Conservation (phyloP, 2,113 vertebrate genomes). For the Todiramphus saurophagus region DNA sequence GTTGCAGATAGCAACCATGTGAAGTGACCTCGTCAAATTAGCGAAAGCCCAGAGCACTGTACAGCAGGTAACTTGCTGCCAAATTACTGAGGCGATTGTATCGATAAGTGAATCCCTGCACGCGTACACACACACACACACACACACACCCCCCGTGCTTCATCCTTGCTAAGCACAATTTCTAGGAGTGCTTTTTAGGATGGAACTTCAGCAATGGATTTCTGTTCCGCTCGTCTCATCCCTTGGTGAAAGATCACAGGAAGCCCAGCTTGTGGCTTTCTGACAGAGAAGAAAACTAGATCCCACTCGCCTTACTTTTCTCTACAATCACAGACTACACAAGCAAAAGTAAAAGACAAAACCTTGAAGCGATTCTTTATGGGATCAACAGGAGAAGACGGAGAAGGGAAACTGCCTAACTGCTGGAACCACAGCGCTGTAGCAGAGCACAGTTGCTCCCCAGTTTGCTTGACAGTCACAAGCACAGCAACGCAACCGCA, state of each 20-base stretch:
- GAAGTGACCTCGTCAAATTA: slow-evolving; percentile 72
- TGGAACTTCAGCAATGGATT: background rate
- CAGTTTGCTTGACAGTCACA: background rate
- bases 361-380: background rate
- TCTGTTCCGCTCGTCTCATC: background rate
- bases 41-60: slow-evolving; percentile 3
- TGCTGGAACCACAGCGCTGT: background rate
- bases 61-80: background rate
- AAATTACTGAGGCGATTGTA: background rate
- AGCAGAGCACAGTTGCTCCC: background rate
- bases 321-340: background rate
- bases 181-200: background rate
- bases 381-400: background rate
- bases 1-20: slow-evolving; percentile 10
- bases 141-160: rapidly evolving
- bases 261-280: background rate
- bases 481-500: background rate
- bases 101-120: background rate
- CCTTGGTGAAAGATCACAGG: background rate
- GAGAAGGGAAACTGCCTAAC: background rate
- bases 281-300: background rate
- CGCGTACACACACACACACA: rapidly evolving
- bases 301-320: background rate
- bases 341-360: background rate
- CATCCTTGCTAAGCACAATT: background rate